Percentiles rank a stretch among this genome's conserved stretches.
Conservation (phyloP, 2,113 vertebrate species). For the Barnardius zonarius region DNA sequence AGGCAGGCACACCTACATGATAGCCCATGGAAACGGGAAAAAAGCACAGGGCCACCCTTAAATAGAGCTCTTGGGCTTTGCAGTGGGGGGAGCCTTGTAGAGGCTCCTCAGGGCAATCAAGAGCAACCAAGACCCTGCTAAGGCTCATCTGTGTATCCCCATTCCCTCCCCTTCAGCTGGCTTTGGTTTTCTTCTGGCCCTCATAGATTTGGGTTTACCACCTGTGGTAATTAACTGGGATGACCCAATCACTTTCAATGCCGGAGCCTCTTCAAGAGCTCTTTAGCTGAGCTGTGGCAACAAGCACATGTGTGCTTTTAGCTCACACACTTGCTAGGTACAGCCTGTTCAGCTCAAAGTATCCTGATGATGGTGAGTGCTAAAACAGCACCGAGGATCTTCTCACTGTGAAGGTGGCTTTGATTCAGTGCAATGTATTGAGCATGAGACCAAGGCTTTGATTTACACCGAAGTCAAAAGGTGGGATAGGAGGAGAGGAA, state of each 20-base stretch:
- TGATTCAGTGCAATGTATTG: background rate
- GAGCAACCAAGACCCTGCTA: background rate
- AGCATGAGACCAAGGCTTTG: background rate
- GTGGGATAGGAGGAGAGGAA: background rate
- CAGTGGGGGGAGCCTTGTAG: background rate
- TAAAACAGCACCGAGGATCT: background rate
- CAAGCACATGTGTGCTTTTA: background rate
- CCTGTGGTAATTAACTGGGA: background rate
- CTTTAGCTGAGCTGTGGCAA: background rate
- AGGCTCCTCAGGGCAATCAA: background rate
- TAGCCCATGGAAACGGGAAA: fast-evolving
- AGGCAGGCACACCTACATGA: background rate
- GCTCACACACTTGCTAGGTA: background rate
- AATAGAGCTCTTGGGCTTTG: background rate
- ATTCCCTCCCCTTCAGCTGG: background rate
- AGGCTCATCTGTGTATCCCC: background rate
- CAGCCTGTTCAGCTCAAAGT: background rate
- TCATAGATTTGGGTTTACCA: background rate
- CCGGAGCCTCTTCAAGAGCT: background rate
- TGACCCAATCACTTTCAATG: background rate
- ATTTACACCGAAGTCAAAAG: conserved; percentile 12
- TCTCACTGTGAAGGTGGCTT: background rate
- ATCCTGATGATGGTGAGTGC: fast-evolving
- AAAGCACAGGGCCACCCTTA: background rate
- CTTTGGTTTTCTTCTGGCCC: background rate